phyloP scores from a whole-genome alignment of 2,888 invertebrate genomes.

The Pseudolycoriella hygida region DNA sequence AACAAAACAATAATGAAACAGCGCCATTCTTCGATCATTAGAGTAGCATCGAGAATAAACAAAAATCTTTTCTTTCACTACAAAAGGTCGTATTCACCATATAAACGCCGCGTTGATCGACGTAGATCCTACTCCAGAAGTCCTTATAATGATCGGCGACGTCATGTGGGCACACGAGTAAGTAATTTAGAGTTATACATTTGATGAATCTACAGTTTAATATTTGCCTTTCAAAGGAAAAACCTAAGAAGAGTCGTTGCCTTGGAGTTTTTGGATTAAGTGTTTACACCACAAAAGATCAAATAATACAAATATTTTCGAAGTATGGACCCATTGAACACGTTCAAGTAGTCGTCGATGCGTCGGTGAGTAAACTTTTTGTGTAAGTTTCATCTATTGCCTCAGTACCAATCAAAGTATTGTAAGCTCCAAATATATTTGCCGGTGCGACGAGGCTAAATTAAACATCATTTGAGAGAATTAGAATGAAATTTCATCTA shows the following conservation, averaged over 20 bases:
- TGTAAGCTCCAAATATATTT: neutral
- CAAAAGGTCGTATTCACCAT: neutral
- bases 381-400: neutral
- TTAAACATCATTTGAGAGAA: neutral
- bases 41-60: neutral
- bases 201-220: too few relatives aligned
- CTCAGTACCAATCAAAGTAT: neutral
- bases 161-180: slow-evolving; percentile 61
- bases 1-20: too few relatives aligned
- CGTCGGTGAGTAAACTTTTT: slow-evolving; percentile 19
- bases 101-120: neutral
- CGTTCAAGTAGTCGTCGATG: slow-evolving; percentile 88
- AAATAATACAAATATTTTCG: slow-evolving; percentile 79
- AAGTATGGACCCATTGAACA: slow-evolving; percentile 86
- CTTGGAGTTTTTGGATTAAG: slow-evolving; percentile 91
- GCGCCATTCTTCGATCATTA: too few relatives aligned
- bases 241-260: slow-evolving; percentile 75
- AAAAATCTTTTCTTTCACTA: neutral
- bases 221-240: slow-evolving; percentile 51
- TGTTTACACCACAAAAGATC: slow-evolving; percentile 80
- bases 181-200: slow-evolving; percentile 10
- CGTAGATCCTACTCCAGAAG: neutral
- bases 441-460: neutral
- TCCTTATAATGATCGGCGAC: slow-evolving; percentile 29
- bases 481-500: neutral